Conservation (phyloP, 2,797 vertebrate species). For the Parotocinclus haroldoi region DNA sequence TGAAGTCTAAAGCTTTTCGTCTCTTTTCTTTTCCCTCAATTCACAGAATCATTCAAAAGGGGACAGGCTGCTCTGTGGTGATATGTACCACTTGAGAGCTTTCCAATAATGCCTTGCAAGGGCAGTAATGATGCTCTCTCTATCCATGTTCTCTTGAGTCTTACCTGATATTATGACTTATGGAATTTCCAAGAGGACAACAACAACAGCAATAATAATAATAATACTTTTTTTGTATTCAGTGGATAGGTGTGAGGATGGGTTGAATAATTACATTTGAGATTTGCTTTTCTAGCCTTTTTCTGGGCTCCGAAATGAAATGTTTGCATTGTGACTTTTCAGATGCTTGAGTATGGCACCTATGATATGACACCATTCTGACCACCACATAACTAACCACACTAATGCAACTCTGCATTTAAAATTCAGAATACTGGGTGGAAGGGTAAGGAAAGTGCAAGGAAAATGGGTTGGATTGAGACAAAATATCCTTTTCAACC, state of each 20-base stretch:
- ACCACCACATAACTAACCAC: too few relatives aligned
- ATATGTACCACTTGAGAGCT: conserved; percentile 1
- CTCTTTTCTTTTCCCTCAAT: conserved; percentile 47
- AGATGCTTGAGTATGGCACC: conserved; percentile 36
- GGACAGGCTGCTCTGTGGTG: conserved; percentile 8
- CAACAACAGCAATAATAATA: background rate
- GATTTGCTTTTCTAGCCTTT: background rate
- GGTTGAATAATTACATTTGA: conserved; percentile 3
- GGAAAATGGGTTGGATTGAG: too few relatives aligned
- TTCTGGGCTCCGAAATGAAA: conserved; percentile 19
- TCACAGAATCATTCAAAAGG: conserved; percentile 47
- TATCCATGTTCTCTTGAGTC: background rate
- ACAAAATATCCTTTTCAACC: too few relatives aligned
- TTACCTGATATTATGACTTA: background rate
- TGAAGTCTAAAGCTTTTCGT: conserved; percentile 29
- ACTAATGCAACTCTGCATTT: background rate
- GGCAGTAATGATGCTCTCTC: conserved; percentile 24
- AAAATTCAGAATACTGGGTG: conserved; percentile 21
- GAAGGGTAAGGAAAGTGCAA: too few relatives aligned
- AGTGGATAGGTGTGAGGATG: background rate
- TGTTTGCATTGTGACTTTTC: conserved; percentile 11
- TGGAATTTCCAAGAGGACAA: background rate
- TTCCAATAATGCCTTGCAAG: background rate
- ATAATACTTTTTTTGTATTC: background rate
- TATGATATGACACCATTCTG: conserved; percentile 26